Base-by-base conservation (phyloP, 2,797 vertebrate species). In the Danionella dracula region DNA sequence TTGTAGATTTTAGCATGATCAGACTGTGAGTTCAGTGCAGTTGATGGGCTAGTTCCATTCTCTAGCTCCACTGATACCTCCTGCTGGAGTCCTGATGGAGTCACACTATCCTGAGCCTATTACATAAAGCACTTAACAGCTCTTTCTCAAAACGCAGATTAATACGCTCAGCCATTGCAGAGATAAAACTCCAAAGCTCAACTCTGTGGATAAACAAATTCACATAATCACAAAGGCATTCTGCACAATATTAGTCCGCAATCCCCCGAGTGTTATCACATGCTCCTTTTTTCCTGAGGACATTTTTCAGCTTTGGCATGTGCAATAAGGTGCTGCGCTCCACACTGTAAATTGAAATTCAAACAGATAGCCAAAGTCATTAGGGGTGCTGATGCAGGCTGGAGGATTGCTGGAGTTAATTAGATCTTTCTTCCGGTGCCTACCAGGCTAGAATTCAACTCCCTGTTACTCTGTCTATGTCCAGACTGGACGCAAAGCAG, bases 61-160 rank as follows among this genome's bases (percentile, higher is more conserved):
- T 16, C 45, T 38, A 38, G 67, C 74, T 72, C 48, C 74, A 57
- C 17, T 65, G 59, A 75, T 81, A 75, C 75, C 71, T 78, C 58
- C 45, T 65, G 42, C 6, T 27, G 23, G 6, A 27, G 6, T 3
- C 56, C 35, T 45, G 44, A 50, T 56, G 74, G 71, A 77, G 77
- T 81, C 80, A 73, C 69, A 60, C 40, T 38, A 50, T 58, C 59
- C 68, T 81, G 82, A 84, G 68, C 80, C 76, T 79, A 79, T 84
- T 84, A 80, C 60, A 62, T 65, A 69, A 76, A 74, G 71, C 72
- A 82, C 80, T 74, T 73, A 80, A 75, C 74, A 63, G 65, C 40
- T 61, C 65, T 76, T 74, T 76, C 64, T 69, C 67, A 76, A 78
- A 79, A 76, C 58, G 71, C 44, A 50, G 38, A 56, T 46, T 23